Percentiles rank a stretch among this genome's conserved stretches.
Evolutionary conservation across 1,140 invertebrate species (phyloP).

Genomic region (Apis laboriosa): DNA sequence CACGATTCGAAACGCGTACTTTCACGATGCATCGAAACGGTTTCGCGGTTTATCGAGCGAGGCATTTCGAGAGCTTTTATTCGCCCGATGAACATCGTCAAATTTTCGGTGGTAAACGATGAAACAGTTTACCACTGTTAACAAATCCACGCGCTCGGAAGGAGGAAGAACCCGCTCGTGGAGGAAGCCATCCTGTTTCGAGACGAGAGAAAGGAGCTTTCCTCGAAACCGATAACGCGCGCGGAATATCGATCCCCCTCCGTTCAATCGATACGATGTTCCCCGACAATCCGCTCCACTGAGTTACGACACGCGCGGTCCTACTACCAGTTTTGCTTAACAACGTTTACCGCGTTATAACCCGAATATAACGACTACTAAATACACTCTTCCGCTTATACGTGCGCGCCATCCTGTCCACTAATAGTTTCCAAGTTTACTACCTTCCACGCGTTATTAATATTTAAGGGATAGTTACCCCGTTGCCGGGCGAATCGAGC

Average conservation of each 20-base stretch:
- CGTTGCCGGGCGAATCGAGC: background rate
- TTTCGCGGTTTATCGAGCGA: background rate
- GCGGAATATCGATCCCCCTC: constrained; percentile 46
- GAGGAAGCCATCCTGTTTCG: background rate
- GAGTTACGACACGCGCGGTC: constrained; percentile 29
- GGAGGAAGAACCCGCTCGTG: constrained; percentile 2
- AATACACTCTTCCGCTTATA: constrained; percentile 40
- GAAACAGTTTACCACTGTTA: constrained; percentile 1
- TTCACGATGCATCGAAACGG: background rate
- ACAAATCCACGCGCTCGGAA: constrained; percentile 1
- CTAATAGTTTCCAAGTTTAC: constrained; percentile 35
- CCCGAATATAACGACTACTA: constrained; percentile 58
- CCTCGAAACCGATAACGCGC: background rate
- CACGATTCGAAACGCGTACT: background rate
- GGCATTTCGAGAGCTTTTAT: background rate
- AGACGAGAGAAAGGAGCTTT: constrained; percentile 5
- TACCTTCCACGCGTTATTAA: constrained; percentile 28
- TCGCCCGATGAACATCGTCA: constrained; percentile 44
- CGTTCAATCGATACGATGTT: constrained; percentile 29
- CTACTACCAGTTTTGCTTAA: constrained; percentile 32
- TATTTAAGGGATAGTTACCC: constrained; percentile 21
- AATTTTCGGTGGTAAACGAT: constrained; percentile 4
- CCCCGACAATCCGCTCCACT: constrained; percentile 1
- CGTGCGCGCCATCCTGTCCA: constrained; percentile 10
- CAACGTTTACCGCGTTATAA: constrained; percentile 53